A percentile compares a stretch with the other conserved stretches of the same genome.
These are phyloP conservation scores for Manis pentadactyla DNA, from an alignment of 2,797 vertebrate genomes.

Conservation along the genomic window DNA sequence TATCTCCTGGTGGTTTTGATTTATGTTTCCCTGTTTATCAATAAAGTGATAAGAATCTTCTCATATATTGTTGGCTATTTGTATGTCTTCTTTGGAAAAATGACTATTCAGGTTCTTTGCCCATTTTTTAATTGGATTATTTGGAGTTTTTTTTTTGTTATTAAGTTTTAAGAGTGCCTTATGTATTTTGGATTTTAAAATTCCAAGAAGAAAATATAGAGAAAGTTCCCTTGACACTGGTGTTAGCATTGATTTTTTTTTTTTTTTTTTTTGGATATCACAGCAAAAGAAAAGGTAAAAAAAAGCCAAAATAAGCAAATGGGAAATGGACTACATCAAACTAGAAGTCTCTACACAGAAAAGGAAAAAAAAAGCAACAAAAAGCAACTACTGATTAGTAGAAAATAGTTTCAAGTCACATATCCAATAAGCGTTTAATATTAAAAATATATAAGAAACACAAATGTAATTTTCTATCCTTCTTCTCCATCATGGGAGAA, in stretches of 20 bases:
- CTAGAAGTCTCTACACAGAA: neutral
- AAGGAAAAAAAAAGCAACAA: neutral
- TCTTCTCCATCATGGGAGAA: neutral
- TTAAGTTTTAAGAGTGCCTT: neutral
- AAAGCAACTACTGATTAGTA: neutral
- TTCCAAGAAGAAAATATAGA: neutral
- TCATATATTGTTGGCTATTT: neutral
- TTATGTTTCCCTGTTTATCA: neutral
- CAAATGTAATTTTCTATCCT: neutral
- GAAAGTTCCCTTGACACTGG: neutral
- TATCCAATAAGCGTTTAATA: neutral
- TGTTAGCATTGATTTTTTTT: neutral
- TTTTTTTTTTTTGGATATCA: neutral
- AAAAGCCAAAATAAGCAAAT: neutral
- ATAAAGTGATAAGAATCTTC: neutral
- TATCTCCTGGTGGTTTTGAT: neutral
- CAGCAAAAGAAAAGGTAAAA: neutral
- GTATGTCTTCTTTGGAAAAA: neutral
- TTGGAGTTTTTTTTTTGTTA: neutral
- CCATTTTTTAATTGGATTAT: neutral
- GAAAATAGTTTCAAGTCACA: neutral
- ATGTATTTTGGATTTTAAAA: neutral
- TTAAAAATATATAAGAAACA: neutral
- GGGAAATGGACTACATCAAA: too few species aligned
- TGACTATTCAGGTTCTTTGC: neutral